These are phyloP conservation scores for Sarcophaga bullata DNA, from an alignment of 1,140 invertebrate species.

Conservation along the genomic window DNA sequence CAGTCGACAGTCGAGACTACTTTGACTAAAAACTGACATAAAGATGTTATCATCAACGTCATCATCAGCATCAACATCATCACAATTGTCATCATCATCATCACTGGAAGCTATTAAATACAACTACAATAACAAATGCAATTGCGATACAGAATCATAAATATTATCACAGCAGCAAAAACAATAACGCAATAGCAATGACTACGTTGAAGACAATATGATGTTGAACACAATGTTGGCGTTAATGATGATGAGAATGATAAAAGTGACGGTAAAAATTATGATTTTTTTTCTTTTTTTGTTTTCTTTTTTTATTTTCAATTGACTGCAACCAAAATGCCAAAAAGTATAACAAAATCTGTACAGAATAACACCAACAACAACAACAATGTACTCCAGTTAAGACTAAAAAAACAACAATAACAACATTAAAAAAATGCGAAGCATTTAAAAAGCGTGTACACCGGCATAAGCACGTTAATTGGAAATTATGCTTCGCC, in stretches of 20 bases:
- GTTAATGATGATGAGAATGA: constrained; percentile 4
- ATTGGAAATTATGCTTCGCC: constrained; percentile 7
- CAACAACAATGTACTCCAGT: not conserved
- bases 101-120: not conserved
- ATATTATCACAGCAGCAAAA: not conserved
- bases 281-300: constrained; percentile 1
- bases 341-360: not conserved
- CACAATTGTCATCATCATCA: not conserved
- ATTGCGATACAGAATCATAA: not conserved
- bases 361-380: not conserved
- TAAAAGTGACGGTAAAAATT: not conserved
- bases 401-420: not conserved
- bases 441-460: constrained; percentile 10
- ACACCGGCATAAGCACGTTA: not conserved
- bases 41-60: not conserved
- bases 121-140: not conserved
- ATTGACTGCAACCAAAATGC: not conserved
- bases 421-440: not conserved
- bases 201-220: not conserved
- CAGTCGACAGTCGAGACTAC: not conserved
- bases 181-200: not conserved
- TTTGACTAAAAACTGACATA: constrained; percentile 1
- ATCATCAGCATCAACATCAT: not conserved
- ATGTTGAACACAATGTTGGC: too few species aligned
- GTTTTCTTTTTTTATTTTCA: not conserved